Base-by-base conservation (phyloP, 2,797 vertebrate species). In the Onychomys leucogaster region DNA sequence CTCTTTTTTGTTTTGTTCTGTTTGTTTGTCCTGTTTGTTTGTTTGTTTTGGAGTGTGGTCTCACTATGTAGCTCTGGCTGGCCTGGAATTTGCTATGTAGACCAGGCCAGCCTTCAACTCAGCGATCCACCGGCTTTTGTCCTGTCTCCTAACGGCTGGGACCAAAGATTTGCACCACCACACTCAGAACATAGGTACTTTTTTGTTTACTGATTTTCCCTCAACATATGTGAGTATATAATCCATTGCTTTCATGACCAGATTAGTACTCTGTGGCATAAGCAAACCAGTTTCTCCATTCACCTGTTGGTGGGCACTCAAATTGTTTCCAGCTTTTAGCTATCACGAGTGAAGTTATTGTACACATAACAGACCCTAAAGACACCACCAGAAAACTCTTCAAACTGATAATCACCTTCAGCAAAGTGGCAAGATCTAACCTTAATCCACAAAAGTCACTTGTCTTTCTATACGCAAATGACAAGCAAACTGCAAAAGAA, bases 221-320 rank as follows among this genome's bases (percentile, higher is more conserved):
- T 92, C 82, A 81, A 43, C 32, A 69, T 86, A 43, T 75, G 91
- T 41, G 6, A 52, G 86, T 52, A 73, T 52, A 25, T 17, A 94
- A 55, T 23, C 83, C 57, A 77, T 85, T 88, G 14, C 52, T 92
- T 94, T 78, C n/a, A 32, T 85, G 4, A 92, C 46, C 37, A 76
- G 67, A 94, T 49, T 77, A 94, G 87, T 94, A 91, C 21, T 80
- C 23, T 55, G 90, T 77, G 59, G 12, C 75, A 65, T 78, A 89
- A 97, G 94, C 63, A 89, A 94, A 75, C 34, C 69, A 83, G 71
- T 59, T 89, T 61, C 93, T 83, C 61, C 43, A 77, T 76, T 85
- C 57, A 61, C 23, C 78, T 91, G 9, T 29, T 89, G 21, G 75
- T 85, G 81, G 25, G 71, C 55, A 91, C 43, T 65, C 90, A 37